Base-by-base conservation (phyloP, 2,888 invertebrate species). In the Andrena camellia region DNA sequence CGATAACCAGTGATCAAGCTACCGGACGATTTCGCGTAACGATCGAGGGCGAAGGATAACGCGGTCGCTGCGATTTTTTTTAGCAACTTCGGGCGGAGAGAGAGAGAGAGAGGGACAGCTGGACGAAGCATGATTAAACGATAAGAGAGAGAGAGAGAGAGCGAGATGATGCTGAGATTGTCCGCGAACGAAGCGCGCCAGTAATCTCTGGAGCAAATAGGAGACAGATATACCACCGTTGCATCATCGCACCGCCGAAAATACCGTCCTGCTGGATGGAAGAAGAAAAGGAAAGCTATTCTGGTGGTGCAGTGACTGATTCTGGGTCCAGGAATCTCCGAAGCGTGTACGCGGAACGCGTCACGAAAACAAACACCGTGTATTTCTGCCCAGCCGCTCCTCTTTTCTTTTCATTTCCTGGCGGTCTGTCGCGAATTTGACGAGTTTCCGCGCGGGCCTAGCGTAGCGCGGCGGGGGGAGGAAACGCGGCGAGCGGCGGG, bases 281-380 rank as follows among this genome's bases (percentile, higher is more conserved):
- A 52, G 64, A 33, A 52, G 26, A 10, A 31, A 23, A 50, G n/a
- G 42, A 42, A 7, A 33, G 48, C 20, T 78, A 67, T 66, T 62
- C 48, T 26, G n/a, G 71, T 71, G 67, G 66, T 78, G 66, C 80
- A 78, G 67, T 31, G 23, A 54, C 77, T 42, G 69, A 59, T 50
- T 77, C 57, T 59, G 29, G 54, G 42, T 71, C 62, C 54, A 78
- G 70, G 71, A 78, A 80, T 78, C 78, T 71, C 67, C 17, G 23
- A 42, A 26, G 26, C 31, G 8, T 60, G 8, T 60, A 60, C 70
- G 20, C 29, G 26, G 26, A 35, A 63, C 66, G 59, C 50, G 63
- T 64, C 68, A 42, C n/a, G 31, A 20, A 57, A 2, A 23, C 31
- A 42, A 31, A 42, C 72, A 23, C n/a, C n/a, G 20, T 48, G 17